A percentile compares a stretch with the other conserved stretches of the same genome.
phyloP scores from a whole-genome alignment of 2,888 invertebrate genomes.

The Megastigmus dorsalis region DNA sequence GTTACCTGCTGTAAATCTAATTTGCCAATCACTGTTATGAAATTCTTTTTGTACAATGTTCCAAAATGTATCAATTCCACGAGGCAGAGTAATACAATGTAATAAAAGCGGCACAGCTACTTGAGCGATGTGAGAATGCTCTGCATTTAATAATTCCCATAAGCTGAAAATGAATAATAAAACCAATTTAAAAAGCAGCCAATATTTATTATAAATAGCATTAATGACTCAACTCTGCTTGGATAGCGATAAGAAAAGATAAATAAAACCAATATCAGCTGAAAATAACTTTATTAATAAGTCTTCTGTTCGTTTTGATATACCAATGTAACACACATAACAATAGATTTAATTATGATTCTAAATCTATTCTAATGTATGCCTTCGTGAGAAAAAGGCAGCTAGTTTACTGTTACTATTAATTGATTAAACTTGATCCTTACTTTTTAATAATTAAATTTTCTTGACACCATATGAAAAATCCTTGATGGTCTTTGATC shows the following conservation, averaged over 20 bases:
- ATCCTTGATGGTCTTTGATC: slow-evolving; percentile 91
- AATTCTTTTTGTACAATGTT: slow-evolving; percentile 96
- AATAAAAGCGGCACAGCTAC: slow-evolving; percentile 93
- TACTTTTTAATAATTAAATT: slow-evolving; percentile 95
- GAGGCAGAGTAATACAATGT: slow-evolving; percentile 95
- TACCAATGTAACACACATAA: not conserved
- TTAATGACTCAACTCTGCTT: not conserved
- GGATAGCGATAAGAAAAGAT: not conserved
- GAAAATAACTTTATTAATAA: too few relatives aligned
- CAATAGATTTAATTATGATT: not conserved
- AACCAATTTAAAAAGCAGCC: not conserved
- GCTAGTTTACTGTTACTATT: too few relatives aligned
- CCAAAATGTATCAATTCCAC: slow-evolving; percentile 97
- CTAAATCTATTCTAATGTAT: too few relatives aligned
- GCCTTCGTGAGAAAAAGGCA: too few relatives aligned
- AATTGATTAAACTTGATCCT: too few relatives aligned
- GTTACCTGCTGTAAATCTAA: slow-evolving; percentile 89
- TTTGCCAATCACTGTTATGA: slow-evolving; percentile 90
- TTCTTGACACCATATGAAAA: slow-evolving; percentile 97
- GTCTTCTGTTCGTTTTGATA: too few relatives aligned
- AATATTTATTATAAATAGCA: too few relatives aligned
- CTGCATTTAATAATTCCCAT: slow-evolving; percentile 94
- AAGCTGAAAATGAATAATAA: slow-evolving; percentile 78
- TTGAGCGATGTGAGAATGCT: slow-evolving; percentile 95
- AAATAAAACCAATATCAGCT: not conserved